Percentiles rank a stretch among this genome's conserved stretches.
Evolutionary conservation across 2,113 vertebrate genomes (phyloP).

Genomic region (Callospermophilus lateralis): DNA sequence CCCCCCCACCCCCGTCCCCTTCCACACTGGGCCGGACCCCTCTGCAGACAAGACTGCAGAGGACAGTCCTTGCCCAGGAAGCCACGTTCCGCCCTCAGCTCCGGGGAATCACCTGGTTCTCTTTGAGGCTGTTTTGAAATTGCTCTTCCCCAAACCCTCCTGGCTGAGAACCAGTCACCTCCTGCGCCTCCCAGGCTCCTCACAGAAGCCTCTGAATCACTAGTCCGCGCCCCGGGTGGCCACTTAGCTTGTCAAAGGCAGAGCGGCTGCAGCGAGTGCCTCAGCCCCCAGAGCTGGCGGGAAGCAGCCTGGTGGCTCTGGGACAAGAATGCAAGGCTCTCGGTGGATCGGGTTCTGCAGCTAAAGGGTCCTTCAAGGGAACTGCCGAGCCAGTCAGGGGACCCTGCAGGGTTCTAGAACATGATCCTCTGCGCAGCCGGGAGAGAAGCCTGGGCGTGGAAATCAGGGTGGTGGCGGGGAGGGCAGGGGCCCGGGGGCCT

Average conservation of each 20-base stretch:
- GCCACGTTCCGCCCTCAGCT: rapidly evolving
- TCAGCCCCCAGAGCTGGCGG: background rate
- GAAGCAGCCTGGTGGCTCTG: background rate
- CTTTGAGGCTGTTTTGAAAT: background rate
- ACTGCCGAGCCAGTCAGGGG: background rate
- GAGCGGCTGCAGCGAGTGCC: rapidly evolving
- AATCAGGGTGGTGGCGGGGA: too few relatives aligned
- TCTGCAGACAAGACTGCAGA: background rate
- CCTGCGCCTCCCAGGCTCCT: rapidly evolving
- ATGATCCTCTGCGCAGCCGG: background rate
- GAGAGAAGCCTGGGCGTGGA: background rate
- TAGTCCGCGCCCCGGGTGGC: rapidly evolving
- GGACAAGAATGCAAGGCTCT: rapidly evolving
- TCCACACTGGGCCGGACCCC: too few relatives aligned
- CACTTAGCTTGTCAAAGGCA: background rate
- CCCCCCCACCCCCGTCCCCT: too few relatives aligned
- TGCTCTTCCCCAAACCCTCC: background rate
- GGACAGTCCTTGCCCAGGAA: too few relatives aligned
- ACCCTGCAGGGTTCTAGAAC: background rate
- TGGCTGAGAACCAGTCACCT: rapidly evolving
- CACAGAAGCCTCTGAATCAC: background rate
- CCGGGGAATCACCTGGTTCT: rapidly evolving
- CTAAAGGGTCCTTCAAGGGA: background rate
- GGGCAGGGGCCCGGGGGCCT: rapidly evolving
- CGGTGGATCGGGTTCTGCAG: background rate